Percentiles rank a stretch among this genome's conserved stretches.
phyloP scores from a whole-genome alignment of 2,797 vertebrate genomes.

The Gastrophryne carolinensis region DNA sequence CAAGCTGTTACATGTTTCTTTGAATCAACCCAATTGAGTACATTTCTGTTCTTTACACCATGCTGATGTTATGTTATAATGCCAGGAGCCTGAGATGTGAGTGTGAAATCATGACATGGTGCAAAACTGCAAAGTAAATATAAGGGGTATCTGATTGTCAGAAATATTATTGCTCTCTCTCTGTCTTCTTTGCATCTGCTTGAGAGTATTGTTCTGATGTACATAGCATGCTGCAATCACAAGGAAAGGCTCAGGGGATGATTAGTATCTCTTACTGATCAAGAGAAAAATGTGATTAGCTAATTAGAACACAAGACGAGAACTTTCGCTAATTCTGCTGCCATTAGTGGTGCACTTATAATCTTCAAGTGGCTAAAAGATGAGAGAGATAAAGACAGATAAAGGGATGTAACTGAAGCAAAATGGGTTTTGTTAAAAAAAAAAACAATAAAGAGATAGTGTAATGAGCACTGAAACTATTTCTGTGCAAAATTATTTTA shows the following conservation, averaged over 20 bases:
- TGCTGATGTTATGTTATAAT: conserved; percentile 13
- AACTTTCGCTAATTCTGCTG: conserved; percentile 46
- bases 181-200: conserved; percentile 38
- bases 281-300: conserved; percentile 53
- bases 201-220: conserved; percentile 51
- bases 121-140: conserved; percentile 29
- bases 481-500: too few species aligned
- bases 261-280: conserved; percentile 52
- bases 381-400: neutral
- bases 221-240: conserved; percentile 45
- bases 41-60: conserved; percentile 9
- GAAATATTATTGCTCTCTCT: neutral
- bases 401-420: neutral
- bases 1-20: too few species aligned
- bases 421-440: neutral
- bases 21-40: too few species aligned
- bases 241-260: conserved; percentile 47
- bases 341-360: conserved; percentile 45
- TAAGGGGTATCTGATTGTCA: conserved; percentile 13
- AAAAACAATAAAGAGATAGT: too few species aligned
- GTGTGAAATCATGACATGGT: conserved; percentile 3
- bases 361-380: conserved; percentile 40
- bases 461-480: too few species aligned
- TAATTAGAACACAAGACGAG: conserved; percentile 50
- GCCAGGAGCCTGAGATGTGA: conserved; percentile 22